A percentile compares a stretch with the other conserved stretches of the same genome.
phyloP scores from a whole-genome alignment of 2,888 invertebrate genomes.

The Fabriciana adippe region DNA sequence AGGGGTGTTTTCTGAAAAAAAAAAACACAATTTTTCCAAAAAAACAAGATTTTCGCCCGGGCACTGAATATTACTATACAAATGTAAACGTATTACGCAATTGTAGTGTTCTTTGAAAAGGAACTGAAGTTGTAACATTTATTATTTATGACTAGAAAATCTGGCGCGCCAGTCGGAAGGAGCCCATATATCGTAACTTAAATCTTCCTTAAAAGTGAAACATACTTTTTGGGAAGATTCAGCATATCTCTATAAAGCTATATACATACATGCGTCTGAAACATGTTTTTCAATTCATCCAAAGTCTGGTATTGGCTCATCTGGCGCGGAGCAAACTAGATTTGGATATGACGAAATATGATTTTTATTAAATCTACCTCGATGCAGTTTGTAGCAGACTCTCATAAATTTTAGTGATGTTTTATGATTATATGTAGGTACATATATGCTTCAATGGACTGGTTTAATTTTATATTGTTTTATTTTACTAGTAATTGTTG shows the following conservation, averaged over 20 bases:
- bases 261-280: slow-evolving; percentile 25
- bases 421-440: slow-evolving; percentile 5
- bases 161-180: slow-evolving; percentile 41
- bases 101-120: slow-evolving; percentile 17
- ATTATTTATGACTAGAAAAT: slow-evolving; percentile 53
- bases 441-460: slow-evolving; percentile 16
- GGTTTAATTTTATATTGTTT: slow-evolving; percentile 4
- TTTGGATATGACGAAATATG: slow-evolving; percentile 42
- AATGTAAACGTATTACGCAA: too few relatives aligned
- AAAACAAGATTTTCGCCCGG: too few relatives aligned
- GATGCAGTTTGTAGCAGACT: slow-evolving; percentile 43
- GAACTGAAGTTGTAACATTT: slow-evolving; percentile 44
- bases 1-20: too few relatives aligned
- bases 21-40: too few relatives aligned
- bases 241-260: slow-evolving; percentile 14
- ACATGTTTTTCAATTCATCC: slow-evolving; percentile 1
- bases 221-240: slow-evolving; percentile 16
- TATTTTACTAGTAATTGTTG: slow-evolving; percentile 6
- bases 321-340: slow-evolving; percentile 38
- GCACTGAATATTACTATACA: too few relatives aligned
- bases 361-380: slow-evolving; percentile 46
- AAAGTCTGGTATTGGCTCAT: slow-evolving; percentile 31
- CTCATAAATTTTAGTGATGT: slow-evolving; percentile 26
- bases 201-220: slow-evolving; percentile 19
- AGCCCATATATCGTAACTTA: slow-evolving; percentile 26